Conservation (phyloP, 2,113 vertebrate species). For the Lepus americanus region DNA sequence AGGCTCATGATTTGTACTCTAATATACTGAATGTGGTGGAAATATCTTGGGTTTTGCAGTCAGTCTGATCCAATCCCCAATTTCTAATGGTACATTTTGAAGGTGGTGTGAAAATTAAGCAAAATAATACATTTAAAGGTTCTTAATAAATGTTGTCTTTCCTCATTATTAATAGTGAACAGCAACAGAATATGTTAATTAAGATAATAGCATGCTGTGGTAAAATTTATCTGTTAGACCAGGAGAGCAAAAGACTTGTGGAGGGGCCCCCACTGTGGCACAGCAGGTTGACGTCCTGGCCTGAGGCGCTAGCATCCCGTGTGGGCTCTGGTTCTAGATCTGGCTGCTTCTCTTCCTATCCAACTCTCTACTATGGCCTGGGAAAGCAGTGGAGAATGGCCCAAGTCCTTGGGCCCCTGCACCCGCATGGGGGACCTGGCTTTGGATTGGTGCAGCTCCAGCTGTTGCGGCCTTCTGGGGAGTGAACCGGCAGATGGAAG, state of each 20-base stretch:
- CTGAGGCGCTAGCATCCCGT: too few species aligned
- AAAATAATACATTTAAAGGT: conserved; percentile 8
- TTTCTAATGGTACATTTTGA: background rate
- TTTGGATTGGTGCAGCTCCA: too few species aligned
- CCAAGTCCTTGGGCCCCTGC: too few species aligned
- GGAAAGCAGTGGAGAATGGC: too few species aligned
- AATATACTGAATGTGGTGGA: background rate
- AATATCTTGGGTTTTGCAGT: conserved; percentile 28
- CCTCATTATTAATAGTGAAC: background rate
- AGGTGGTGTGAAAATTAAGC: conserved; percentile 17
- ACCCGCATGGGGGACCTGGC: too few species aligned
- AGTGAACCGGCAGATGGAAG: too few species aligned
- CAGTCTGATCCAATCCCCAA: background rate
- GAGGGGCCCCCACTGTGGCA: too few species aligned
- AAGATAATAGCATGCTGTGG: background rate
- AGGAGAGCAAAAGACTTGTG: background rate
- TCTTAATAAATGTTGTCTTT: background rate
- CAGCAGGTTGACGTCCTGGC: too few species aligned
- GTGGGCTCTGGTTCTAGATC: too few species aligned
- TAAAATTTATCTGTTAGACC: conserved; percentile 24
- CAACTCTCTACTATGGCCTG: too few species aligned
- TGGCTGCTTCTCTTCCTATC: too few species aligned
- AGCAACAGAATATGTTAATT: conserved; percentile 26
- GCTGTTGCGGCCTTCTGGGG: too few species aligned
- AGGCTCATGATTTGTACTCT: background rate